Base-by-base conservation (phyloP, 2,797 vertebrate species). In the Nyctibius grandis region DNA sequence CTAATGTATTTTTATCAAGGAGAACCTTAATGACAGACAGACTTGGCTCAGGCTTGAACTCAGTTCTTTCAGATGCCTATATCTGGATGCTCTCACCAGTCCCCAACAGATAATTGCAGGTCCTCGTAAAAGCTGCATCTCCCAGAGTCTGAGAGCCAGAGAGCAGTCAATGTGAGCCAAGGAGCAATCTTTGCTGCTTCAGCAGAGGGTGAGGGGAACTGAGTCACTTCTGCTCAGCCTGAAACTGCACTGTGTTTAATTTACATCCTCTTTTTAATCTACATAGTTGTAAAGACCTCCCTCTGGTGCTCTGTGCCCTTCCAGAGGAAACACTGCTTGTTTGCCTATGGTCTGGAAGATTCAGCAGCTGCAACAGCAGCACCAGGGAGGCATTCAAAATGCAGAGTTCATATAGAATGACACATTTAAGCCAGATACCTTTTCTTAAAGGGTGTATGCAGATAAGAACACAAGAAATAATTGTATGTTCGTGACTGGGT, bases 391-490 rank as follows among this genome's bases (percentile, higher is more conserved):
- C 22, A 61, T 75, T 85, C 22, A 81, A 96, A 96, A 51, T 45
- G 74, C 23, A 31, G 17, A 47, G 45, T 56, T 94, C 80, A 67
- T 74, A 85, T 63, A 57, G 67, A 89, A 88, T 10, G 13, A 25
- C 44, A 79, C 26, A 60, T 47, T 93, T 76, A 85, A 96, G 36
- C 34, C 26, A 76, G 64, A 59, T 90, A 17, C 12, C 44, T 93
- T 96, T 97, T 93, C 79, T 54, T 34, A 68, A 54, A 38, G 26
- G 15, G 23, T 51, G 25, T 28, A 93, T 44, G 25, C 38, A 79
- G 90, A 85, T 31, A 87, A 54, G 97, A 91, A 11, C 34, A 95
- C 4, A n/a, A 83, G 8, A 80, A 90, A 96, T 96, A 95, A 92
- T 90, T 89, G n/a, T 28, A 38, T 73, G 38, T 80, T 95, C 72